phyloP scores from a whole-genome alignment of 2,113 vertebrate species.

The Lutjanus erythropterus region DNA sequence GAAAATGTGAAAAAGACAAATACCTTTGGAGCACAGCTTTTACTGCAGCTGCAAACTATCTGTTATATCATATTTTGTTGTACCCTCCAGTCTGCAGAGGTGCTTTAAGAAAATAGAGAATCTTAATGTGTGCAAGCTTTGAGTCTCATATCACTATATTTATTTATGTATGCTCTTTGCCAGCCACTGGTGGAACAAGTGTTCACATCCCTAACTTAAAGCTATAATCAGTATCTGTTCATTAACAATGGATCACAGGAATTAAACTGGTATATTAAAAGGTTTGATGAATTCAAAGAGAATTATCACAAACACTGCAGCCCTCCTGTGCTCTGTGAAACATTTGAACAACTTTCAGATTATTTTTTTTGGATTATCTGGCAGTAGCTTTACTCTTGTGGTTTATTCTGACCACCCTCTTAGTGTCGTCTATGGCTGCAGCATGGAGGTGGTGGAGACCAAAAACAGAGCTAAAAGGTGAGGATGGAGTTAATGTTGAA shows the following conservation, averaged over 20 bases:
- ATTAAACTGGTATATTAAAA: not conserved
- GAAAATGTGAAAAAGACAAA: constrained; percentile 27
- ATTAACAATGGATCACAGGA: not conserved
- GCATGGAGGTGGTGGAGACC: no score
- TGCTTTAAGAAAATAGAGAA: not conserved
- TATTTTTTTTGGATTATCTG: not conserved
- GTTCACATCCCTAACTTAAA: not conserved
- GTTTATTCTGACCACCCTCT: not conserved
- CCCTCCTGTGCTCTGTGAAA: not conserved
- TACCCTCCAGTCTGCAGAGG: not conserved
- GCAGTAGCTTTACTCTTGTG: no score
- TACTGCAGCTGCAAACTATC: not conserved
- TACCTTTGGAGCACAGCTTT: not conserved
- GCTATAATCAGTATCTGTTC: not conserved
- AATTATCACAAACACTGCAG: not conserved
- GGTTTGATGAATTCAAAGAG: not conserved
- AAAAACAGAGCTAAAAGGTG: not conserved
- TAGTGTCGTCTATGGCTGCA: not conserved
- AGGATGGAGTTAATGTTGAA: not conserved
- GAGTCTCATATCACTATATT: not conserved
- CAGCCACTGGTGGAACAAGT: not conserved
- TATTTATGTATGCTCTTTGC: not conserved
- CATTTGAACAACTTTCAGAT: not conserved
- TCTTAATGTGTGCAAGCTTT: not conserved
- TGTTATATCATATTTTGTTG: not conserved